Conservation (phyloP, 2,113 vertebrate genomes). For the Rhizomys pruinosus region DNA sequence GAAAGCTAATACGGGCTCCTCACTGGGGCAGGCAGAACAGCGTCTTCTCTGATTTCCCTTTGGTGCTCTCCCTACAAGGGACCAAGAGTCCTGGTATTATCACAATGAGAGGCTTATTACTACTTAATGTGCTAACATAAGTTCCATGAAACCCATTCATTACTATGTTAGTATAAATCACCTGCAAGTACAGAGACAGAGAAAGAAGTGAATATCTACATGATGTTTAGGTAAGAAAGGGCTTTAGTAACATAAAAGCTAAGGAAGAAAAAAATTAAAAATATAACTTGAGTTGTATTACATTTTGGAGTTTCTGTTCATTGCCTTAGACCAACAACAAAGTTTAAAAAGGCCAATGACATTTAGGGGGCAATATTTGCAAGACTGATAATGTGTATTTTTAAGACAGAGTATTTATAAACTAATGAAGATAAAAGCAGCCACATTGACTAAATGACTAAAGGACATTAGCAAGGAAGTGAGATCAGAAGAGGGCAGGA, state of each 20-base stretch:
- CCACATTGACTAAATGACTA: neutral
- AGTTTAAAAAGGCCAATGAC: neutral
- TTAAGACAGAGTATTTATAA: neutral
- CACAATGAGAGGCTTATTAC: neutral
- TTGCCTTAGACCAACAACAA: neutral
- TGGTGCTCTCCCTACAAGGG: neutral
- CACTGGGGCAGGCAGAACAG: neutral
- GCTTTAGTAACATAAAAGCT: neutral
- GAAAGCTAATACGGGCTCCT: neutral
- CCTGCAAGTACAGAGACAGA: neutral
- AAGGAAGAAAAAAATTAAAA: neutral
- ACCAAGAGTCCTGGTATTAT: neutral
- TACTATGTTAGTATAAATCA: neutral
- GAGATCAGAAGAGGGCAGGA: neutral
- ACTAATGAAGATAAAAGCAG: slow-evolving; percentile 25
- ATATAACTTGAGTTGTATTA: neutral
- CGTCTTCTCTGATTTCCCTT: neutral
- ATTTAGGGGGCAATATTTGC: neutral
- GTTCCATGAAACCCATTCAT: too few species aligned
- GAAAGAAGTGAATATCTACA: neutral
- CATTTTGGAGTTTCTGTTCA: neutral
- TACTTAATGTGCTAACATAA: neutral
- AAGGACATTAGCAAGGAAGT: neutral
- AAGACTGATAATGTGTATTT: neutral
- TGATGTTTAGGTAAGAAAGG: neutral